Evolutionary conservation across 2,888 invertebrate genomes (phyloP).

Genomic region (Physocephala rufipes): DNA sequence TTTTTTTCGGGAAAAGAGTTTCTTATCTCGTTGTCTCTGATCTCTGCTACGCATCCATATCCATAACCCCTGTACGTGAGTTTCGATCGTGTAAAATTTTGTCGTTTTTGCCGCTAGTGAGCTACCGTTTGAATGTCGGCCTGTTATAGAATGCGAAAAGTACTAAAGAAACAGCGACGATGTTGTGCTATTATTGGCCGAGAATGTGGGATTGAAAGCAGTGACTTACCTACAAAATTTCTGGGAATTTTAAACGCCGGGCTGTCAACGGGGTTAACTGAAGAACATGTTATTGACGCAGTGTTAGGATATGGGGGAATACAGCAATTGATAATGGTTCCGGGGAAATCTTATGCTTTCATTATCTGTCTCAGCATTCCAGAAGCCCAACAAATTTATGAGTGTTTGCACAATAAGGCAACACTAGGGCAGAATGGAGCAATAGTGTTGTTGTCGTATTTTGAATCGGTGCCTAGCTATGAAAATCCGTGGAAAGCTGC

Average conservation of each 20-base stretch:
- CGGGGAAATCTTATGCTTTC: conserved; percentile 85
- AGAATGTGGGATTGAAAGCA: conserved; percentile 64
- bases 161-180: conserved; percentile 65
- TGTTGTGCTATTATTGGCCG: conserved; percentile 65
- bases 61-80: too few species aligned
- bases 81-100: too few species aligned
- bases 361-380: conserved; percentile 69
- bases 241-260: conserved; percentile 85
- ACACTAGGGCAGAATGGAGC: conserved; percentile 70
- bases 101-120: too few species aligned
- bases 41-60: too few species aligned
- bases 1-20: too few species aligned
- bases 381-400: conserved; percentile 70
- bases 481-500: conserved; percentile 59
- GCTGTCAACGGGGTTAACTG: conserved; percentile 79
- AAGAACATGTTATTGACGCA: conserved; percentile 71
- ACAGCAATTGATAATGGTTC: conserved; percentile 74
- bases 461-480: conserved; percentile 41
- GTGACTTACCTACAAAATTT: conserved; percentile 58
- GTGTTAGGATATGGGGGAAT: conserved; percentile 69
- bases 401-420: conserved; percentile 71
- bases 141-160: conserved; percentile 58
- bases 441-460: conserved; percentile 72
- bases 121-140: conserved; percentile 44
- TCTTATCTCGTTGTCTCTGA: too few species aligned